Evolutionary conservation across 1,140 invertebrate genomes (phyloP).

Genomic region (Phocides pigmalion): DNA sequence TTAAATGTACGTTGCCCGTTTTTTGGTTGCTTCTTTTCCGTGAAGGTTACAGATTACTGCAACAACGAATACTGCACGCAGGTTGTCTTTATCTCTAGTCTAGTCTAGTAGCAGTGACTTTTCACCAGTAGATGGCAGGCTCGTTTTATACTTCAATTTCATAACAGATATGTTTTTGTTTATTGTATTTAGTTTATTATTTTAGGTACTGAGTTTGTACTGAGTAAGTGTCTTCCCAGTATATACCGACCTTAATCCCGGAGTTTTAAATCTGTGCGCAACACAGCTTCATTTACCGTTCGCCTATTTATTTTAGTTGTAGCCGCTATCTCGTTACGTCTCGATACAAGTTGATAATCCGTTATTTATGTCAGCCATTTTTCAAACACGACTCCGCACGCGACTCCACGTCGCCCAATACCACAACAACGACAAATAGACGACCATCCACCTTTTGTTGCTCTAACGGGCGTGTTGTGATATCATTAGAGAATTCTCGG

Average conservation of each 20-base stretch:
- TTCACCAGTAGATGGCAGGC: too few species aligned
- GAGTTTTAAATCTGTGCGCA: slow-evolving; percentile 48
- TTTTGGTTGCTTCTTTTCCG: too few species aligned
- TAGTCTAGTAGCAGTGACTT: too few species aligned
- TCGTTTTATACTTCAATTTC: too few species aligned
- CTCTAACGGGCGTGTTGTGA: slow-evolving; percentile 73
- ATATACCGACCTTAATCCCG: slow-evolving; percentile 22
- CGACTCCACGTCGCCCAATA: slow-evolving; percentile 58
- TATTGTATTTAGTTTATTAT: too few species aligned
- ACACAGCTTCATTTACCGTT: slow-evolving; percentile 70
- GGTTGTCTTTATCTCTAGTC: too few species aligned
- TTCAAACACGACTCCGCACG: slow-evolving; percentile 66
- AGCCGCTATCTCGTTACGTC: slow-evolving; percentile 67
- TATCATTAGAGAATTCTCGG: slow-evolving; percentile 72
- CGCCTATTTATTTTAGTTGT: slow-evolving; percentile 70
- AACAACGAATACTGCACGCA: too few species aligned
- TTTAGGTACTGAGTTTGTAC: too few species aligned
- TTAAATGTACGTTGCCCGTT: too few species aligned
- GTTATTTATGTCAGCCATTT: slow-evolving; percentile 77
- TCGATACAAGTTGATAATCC: slow-evolving; percentile 75
- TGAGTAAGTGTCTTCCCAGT: slow-evolving; percentile 8
- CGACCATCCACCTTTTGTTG: slow-evolving; percentile 65
- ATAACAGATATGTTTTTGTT: too few species aligned
- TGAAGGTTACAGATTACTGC: too few species aligned
- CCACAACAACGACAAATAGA: slow-evolving; percentile 58